These are phyloP conservation scores for Sminthurides aquaticus DNA, from an alignment of 2,888 invertebrate species.

Conservation along the genomic window DNA sequence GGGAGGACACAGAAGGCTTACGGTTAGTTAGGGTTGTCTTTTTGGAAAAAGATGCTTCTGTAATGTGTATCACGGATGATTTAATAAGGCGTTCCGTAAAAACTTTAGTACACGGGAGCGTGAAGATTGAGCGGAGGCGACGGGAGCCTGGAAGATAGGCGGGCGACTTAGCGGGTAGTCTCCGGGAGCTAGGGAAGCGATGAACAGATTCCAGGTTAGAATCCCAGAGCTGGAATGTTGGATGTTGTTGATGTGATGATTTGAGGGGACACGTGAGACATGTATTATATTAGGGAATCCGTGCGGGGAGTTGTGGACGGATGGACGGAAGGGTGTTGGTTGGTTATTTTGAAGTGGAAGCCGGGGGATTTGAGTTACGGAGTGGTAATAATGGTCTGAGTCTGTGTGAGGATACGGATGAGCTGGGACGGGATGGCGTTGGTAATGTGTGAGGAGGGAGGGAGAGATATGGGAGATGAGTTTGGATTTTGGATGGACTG, in stretches of 20 bases:
- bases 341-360: no score
- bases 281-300: slow-evolving; percentile 3
- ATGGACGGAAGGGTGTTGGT: slow-evolving; percentile 2
- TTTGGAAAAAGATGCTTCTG: slow-evolving; percentile 2
- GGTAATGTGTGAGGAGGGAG: slow-evolving; percentile 25
- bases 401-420: slow-evolving; percentile 13
- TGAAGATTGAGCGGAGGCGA: not conserved
- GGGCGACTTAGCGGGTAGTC: not conserved
- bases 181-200: not conserved
- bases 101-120: not conserved
- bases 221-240: not conserved
- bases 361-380: slow-evolving; percentile 5
- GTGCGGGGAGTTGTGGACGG: not conserved
- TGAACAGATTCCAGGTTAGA: not conserved
- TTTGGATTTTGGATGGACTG: slow-evolving; percentile 11
- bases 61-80: slow-evolving; percentile 5
- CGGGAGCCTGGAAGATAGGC: not conserved
- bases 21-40: slow-evolving; percentile 2
- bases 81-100: not conserved
- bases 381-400: slow-evolving; percentile 13
- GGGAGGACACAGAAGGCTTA: not conserved
- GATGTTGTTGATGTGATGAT: not conserved
- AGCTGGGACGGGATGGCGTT: slow-evolving; percentile 4
- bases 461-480: slow-evolving; percentile 14
- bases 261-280: not conserved